Conservation (phyloP, 2,888 invertebrate species). For the Thelaira solivaga region DNA sequence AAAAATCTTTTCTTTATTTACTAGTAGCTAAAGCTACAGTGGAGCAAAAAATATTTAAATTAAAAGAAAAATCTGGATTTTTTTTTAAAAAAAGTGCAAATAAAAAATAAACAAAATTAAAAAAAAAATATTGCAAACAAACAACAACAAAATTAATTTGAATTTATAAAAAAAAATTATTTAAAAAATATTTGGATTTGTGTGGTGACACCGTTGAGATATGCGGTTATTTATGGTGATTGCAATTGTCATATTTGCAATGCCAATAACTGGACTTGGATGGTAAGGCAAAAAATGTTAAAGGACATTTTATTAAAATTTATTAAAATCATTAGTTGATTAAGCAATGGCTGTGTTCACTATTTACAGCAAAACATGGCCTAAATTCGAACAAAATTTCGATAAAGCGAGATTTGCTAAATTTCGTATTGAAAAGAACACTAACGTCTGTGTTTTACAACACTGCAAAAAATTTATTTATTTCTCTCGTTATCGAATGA, state of each 20-base stretch:
- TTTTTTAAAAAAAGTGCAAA: too few relatives aligned
- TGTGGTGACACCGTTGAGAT: conserved; percentile 68
- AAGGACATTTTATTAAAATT: too few relatives aligned
- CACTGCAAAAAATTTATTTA: too few relatives aligned
- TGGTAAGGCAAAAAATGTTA: too few relatives aligned
- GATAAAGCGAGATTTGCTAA: too few relatives aligned
- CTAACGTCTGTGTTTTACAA: too few relatives aligned
- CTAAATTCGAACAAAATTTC: too few relatives aligned
- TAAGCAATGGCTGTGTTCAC: too few relatives aligned
- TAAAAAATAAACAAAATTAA: not conserved
- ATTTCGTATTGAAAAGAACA: too few relatives aligned
- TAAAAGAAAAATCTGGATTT: not conserved
- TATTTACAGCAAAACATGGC: too few relatives aligned
- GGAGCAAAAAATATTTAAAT: not conserved
- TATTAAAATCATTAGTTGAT: too few relatives aligned
- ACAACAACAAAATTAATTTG: not conserved
- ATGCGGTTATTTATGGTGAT: conserved; percentile 89
- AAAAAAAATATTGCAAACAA: not conserved
- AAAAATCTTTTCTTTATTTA: not conserved
- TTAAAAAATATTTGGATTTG: conserved; percentile 30
- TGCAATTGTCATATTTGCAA: conserved; percentile 90
- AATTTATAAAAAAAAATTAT: not conserved
- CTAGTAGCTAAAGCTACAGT: not conserved
- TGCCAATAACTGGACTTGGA: conserved; percentile 91
- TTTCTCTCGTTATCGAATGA: too few relatives aligned